These are phyloP conservation scores for Syngnathus acus DNA, from an alignment of 2,797 vertebrate genomes.

Conservation along the genomic window DNA sequence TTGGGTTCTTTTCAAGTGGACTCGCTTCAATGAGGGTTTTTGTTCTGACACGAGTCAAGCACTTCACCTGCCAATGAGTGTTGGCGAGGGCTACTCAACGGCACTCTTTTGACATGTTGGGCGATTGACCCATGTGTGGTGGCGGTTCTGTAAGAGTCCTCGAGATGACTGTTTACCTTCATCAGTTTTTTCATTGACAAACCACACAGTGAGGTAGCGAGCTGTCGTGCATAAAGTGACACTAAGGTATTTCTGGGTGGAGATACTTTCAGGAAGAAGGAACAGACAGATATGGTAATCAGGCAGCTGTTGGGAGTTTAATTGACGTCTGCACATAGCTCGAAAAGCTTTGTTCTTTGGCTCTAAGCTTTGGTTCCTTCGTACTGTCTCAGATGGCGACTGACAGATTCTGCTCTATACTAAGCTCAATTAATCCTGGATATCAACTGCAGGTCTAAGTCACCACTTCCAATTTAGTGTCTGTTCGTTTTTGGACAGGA, in stretches of 20 bases:
- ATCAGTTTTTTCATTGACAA: neutral
- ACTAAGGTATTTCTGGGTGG: too few species aligned
- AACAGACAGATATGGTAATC: neutral
- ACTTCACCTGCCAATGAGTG: neutral
- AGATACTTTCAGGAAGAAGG: neutral
- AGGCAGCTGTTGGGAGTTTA: neutral
- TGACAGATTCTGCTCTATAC: neutral
- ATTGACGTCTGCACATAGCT: neutral
- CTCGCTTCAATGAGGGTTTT: neutral
- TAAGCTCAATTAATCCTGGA: neutral
- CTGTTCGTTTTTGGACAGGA: too few species aligned
- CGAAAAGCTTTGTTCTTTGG: neutral
- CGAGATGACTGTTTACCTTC: neutral
- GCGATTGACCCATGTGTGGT: neutral
- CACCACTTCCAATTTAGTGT: neutral
- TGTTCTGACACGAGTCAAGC: neutral
- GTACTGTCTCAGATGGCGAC: neutral
- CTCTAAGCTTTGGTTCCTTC: neutral
- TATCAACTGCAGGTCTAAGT: neutral
- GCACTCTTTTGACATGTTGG: neutral
- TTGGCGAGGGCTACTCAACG: neutral
- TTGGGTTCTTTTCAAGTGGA: conserved; percentile 1
- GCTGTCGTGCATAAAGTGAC: neutral
- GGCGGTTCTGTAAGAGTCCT: neutral
- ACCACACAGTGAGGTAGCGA: neutral